Percentiles rank a stretch among this genome's conserved stretches.
phyloP scores from a whole-genome alignment of 2,113 vertebrate species.

The Carlito syrichta region DNA sequence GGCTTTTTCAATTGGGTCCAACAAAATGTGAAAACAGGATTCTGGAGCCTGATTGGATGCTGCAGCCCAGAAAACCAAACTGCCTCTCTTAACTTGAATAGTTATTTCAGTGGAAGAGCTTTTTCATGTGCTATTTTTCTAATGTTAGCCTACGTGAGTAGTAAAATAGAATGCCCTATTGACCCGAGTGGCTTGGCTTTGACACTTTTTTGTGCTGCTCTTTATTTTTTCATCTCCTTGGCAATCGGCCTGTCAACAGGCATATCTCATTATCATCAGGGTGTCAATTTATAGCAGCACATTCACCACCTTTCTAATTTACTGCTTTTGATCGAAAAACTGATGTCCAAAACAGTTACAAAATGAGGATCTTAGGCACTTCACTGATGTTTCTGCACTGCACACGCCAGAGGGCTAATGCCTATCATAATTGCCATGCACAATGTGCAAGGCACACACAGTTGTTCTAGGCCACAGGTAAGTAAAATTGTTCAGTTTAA shows the following conservation, averaged over 20 bases:
- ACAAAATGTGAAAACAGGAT: background rate
- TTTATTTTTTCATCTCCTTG: background rate
- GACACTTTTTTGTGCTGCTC: background rate
- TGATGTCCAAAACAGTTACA: background rate
- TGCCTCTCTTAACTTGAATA: background rate
- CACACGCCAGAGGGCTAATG: background rate
- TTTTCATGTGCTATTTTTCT: background rate
- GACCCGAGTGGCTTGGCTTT: background rate
- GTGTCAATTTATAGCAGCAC: background rate
- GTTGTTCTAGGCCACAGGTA: background rate
- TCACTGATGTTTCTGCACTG: background rate
- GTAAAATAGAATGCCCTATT: background rate
- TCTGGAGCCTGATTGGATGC: background rate
- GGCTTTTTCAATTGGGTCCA: background rate
- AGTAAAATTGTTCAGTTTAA: background rate
- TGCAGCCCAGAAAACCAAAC: background rate
- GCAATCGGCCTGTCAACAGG: background rate
- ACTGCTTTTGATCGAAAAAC: background rate
- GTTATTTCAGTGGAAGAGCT: background rate
- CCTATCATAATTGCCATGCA: background rate
- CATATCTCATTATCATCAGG: background rate
- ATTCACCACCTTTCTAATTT: background rate
- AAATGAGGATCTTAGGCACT: background rate
- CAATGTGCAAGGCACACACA: no score
- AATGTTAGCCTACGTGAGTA: background rate